Percentiles rank a stretch among this genome's conserved stretches.
These are phyloP conservation scores for Kradibia gibbosae DNA, from an alignment of 1,140 invertebrate genomes.

Conservation along the genomic window DNA sequence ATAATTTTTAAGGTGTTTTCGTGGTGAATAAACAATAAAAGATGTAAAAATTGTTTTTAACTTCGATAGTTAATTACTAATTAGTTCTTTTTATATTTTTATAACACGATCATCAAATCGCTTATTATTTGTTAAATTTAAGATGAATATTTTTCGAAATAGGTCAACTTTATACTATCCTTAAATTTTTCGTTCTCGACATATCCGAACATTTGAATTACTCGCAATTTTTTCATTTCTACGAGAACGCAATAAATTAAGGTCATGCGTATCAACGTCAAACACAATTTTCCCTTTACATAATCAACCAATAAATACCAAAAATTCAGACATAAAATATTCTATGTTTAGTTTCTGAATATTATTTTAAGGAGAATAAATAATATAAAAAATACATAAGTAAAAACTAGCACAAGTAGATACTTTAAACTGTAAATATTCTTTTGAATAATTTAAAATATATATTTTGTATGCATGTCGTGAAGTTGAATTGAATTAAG, in stretches of 20 bases:
- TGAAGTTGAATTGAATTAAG: too few species aligned
- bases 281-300: not conserved
- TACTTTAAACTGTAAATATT: too few species aligned
- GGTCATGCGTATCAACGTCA: not conserved
- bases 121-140: not conserved
- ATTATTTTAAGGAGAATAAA: too few species aligned
- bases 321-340: not conserved
- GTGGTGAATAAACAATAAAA: too few species aligned
- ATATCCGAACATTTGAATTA: not conserved
- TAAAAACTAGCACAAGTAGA: too few species aligned
- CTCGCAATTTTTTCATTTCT: slow-evolving; percentile 2
- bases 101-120: not conserved
- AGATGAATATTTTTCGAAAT: slow-evolving; percentile 1
- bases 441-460: too few species aligned
- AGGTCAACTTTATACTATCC: not conserved
- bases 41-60: too few species aligned
- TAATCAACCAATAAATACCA: not conserved
- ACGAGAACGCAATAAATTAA: slow-evolving; percentile 21
- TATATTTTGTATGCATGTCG: too few species aligned
- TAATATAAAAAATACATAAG: too few species aligned
- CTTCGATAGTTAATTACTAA: too few species aligned
- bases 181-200: not conserved
- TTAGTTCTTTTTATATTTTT: not conserved
- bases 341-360: too few species aligned
- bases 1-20: too few species aligned